Evolutionary conservation across 2,888 invertebrate species (phyloP).

Genomic region (Xylota sylvarum): DNA sequence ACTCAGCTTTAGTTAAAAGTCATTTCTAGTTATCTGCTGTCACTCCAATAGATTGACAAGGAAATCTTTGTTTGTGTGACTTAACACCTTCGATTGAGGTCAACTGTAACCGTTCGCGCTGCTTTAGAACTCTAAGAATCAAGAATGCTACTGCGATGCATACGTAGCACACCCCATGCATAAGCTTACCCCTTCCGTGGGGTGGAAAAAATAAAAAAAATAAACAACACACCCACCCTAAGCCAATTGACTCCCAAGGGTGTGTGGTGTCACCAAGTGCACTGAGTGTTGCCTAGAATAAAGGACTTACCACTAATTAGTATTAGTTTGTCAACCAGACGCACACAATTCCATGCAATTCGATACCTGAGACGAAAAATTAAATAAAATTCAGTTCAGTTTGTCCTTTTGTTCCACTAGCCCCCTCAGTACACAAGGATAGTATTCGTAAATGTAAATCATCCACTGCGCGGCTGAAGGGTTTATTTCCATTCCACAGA

Average conservation of each 20-base stretch:
- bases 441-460: constrained; percentile 70
- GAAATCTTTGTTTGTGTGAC: background rate
- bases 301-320: constrained; percentile 68
- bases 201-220: background rate
- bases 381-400: constrained; percentile 68
- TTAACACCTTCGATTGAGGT: constrained; percentile 12
- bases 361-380: constrained; percentile 61
- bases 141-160: background rate
- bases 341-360: constrained; percentile 67
- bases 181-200: background rate
- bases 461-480: constrained; percentile 50
- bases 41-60: background rate
- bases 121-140: background rate
- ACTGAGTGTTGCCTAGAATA: constrained; percentile 35
- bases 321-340: constrained; percentile 68
- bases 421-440: constrained; percentile 17
- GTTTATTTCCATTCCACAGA: constrained; percentile 60
- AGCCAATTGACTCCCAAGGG: constrained; percentile 55
- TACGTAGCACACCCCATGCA: background rate
- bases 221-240: constrained; percentile 18
- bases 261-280: constrained; percentile 17
- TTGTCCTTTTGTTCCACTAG: constrained; percentile 57
- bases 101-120: background rate
- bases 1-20: background rate
- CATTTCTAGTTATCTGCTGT: background rate